Conservation (phyloP, 1,140 invertebrate genomes). For the Heliconius himera region DNA sequence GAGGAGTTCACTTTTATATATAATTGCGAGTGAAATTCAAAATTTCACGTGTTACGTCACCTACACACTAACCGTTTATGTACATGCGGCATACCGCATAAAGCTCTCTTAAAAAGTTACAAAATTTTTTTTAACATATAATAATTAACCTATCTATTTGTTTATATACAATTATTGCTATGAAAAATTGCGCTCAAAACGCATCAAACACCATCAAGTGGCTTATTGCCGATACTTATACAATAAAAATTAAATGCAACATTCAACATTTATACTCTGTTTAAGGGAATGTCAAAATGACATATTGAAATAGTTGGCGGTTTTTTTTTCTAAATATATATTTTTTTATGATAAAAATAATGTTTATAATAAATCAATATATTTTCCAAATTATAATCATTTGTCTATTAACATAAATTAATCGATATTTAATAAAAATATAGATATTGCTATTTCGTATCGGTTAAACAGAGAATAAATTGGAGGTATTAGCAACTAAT, state of each 20-base stretch:
- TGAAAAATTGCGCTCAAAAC: slow-evolving; percentile 74
- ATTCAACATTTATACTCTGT: slow-evolving; percentile 39
- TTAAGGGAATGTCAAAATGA: slow-evolving; percentile 5
- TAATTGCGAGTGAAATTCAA: slow-evolving; percentile 63
- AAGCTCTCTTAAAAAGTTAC: slow-evolving; percentile 80
- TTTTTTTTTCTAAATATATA: background rate
- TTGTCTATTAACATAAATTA: background rate
- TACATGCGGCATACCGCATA: slow-evolving; percentile 75
- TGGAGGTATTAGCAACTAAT: slow-evolving; percentile 55
- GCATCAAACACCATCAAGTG: slow-evolving; percentile 59
- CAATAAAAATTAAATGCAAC: slow-evolving; percentile 38
- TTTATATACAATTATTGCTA: slow-evolving; percentile 80
- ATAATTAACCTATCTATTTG: slow-evolving; percentile 80
- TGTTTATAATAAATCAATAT: no score
- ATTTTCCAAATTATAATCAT: no score
- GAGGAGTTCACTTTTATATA: slow-evolving; percentile 40
- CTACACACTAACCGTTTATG: slow-evolving; percentile 62
- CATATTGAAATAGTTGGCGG: background rate
- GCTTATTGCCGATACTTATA: slow-evolving; percentile 62
- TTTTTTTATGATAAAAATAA: background rate
- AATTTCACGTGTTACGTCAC: slow-evolving; percentile 67
- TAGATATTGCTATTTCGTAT: background rate
- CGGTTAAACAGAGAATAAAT: slow-evolving; percentile 53
- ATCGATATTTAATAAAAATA: background rate
- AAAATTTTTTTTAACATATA: slow-evolving; percentile 74